Evolutionary conservation across 1,140 invertebrate genomes (phyloP).

Genomic region (Drosophila sechellia): DNA sequence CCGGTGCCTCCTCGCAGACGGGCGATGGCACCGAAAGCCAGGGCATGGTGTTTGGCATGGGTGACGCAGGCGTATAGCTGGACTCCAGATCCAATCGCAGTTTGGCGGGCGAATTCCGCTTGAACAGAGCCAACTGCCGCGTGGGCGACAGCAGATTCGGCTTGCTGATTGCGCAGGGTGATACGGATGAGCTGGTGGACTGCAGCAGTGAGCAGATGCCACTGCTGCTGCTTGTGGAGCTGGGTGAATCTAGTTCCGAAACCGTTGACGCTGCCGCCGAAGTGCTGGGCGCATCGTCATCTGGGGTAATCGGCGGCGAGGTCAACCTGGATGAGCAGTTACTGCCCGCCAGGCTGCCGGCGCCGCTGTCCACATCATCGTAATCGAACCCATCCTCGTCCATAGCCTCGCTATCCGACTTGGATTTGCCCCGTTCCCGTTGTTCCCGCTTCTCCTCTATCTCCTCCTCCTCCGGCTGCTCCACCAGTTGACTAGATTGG

Average conservation of each 20-base stretch:
- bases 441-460: conserved; percentile 31
- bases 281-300: conserved; percentile 70
- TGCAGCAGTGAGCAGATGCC: conserved; percentile 54
- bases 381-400: conserved; percentile 73
- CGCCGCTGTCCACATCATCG: conserved; percentile 71
- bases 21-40: conserved; percentile 77
- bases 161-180: conserved; percentile 44
- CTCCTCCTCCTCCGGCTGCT: conserved; percentile 57
- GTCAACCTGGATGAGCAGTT: conserved; percentile 78
- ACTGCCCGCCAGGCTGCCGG: conserved; percentile 69
- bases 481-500: conserved; percentile 69
- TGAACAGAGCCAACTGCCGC: conserved; percentile 62
- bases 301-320: conserved; percentile 75
- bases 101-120: conserved; percentile 80
- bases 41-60: conserved; percentile 74
- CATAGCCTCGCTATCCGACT: conserved; percentile 75
- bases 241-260: conserved; percentile 63
- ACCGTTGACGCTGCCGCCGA: conserved; percentile 50
- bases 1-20: conserved; percentile 48
- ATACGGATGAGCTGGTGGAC: conserved; percentile 29
- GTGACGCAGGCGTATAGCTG: conserved; percentile 60
- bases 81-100: conserved; percentile 75
- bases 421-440: conserved; percentile 49
- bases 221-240: conserved; percentile 55
- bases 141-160: conserved; percentile 53